Percentiles rank a stretch among this genome's conserved stretches.
These are phyloP conservation scores for Acanthaster planci DNA, from an alignment of 35 echinoderm and acorn worm species.

Conservation along the genomic window DNA sequence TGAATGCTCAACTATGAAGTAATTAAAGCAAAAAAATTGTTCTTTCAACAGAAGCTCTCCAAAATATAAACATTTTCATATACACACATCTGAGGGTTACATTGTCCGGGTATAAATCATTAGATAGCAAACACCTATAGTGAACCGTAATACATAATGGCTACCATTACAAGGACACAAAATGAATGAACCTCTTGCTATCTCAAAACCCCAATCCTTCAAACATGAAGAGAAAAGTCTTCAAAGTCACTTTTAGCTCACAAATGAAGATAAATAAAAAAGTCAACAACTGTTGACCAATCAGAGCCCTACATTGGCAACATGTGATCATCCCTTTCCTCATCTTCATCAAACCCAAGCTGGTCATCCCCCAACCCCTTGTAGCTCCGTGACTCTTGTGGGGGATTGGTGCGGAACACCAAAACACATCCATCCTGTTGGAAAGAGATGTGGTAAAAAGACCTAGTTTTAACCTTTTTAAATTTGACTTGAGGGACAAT, in stretches of 20 bases:
- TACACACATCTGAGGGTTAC: too few relatives aligned
- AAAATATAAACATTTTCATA: too few relatives aligned
- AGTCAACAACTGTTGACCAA: slow-evolving; percentile 22
- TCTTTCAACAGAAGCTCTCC: too few relatives aligned
- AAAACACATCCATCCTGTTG: slow-evolving; percentile 85
- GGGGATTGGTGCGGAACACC: slow-evolving; percentile 53
- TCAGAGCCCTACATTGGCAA: slow-evolving; percentile 89
- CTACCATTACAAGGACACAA: background rate
- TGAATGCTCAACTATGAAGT: too few relatives aligned
- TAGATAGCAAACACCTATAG: too few relatives aligned
- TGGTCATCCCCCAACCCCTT: slow-evolving; percentile 97
- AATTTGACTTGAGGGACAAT: too few relatives aligned
- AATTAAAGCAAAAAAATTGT: too few relatives aligned
- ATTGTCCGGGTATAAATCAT: too few relatives aligned
- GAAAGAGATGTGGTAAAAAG: background rate
- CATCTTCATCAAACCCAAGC: slow-evolving; percentile 84
- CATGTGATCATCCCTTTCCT: slow-evolving; percentile 89
- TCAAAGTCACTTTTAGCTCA: background rate
- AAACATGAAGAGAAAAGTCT: background rate
- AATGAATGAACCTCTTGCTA: background rate
- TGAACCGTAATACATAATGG: background rate
- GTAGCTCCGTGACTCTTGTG: slow-evolving; percentile 63
- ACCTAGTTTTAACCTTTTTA: background rate
- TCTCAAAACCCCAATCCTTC: background rate
- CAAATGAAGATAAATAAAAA: background rate